Evolutionary conservation across 2,113 vertebrate genomes (phyloP).

Genomic region (Suricata suricatta): DNA sequence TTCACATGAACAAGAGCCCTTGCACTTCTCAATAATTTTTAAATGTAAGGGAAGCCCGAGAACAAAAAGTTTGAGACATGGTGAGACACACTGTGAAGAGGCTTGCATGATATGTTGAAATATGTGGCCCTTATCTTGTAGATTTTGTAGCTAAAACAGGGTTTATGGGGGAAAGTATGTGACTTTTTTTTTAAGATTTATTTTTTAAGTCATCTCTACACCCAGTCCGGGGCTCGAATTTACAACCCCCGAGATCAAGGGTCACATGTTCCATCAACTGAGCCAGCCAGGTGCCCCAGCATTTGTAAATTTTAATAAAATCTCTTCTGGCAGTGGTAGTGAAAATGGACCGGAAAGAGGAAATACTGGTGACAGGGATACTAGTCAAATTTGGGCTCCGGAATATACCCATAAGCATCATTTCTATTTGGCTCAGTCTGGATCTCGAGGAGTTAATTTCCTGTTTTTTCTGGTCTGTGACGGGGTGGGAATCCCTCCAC

Average conservation of each 20-base stretch:
- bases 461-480: neutral
- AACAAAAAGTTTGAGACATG: neutral
- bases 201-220: neutral
- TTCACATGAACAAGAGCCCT: neutral
- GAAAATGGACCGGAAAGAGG: neutral
- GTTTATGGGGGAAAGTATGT: slow-evolving; percentile 30
- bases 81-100: neutral
- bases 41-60: neutral
- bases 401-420: neutral
- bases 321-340: neutral
- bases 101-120: neutral
- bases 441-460: neutral
- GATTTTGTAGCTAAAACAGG: neutral
- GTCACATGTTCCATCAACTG: neutral
- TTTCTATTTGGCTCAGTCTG: neutral
- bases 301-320: neutral
- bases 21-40: slow-evolving; percentile 1
- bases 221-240: neutral
- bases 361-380: neutral
- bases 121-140: neutral
- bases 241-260: neutral
- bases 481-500: neutral
- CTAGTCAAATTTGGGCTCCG: neutral
- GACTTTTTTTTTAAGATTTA: neutral
- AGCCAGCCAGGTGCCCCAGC: neutral